phyloP scores from a whole-genome alignment of 2,113 vertebrate species.

The Thunnus maccoyii region DNA sequence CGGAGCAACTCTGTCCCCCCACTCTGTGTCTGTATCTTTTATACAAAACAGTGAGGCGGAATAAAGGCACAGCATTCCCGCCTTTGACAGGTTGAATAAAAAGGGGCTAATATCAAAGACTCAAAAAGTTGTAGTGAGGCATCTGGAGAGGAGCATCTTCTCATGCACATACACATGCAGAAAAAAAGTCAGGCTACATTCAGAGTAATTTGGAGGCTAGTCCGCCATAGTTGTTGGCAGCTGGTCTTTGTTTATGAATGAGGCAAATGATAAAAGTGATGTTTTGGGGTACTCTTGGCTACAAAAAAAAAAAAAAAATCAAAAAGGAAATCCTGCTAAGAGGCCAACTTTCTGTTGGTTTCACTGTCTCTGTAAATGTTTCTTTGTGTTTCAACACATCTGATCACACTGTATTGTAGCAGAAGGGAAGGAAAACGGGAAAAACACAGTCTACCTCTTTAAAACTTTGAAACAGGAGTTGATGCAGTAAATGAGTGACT shows the following conservation, averaged over 20 bases:
- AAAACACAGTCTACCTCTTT: background rate
- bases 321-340: no score
- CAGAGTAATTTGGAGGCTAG: background rate
- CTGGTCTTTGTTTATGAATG: background rate
- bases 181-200: background rate
- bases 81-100: no score
- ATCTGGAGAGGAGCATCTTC: slow-evolving; percentile 8
- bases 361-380: background rate
- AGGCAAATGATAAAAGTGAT: background rate
- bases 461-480: background rate
- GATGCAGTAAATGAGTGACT: background rate
- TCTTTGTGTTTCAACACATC: background rate
- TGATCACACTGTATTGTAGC: background rate
- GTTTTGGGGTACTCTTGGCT: background rate
- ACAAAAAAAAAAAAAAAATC: no score
- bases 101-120: no score
- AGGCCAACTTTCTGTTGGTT: background rate
- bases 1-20: no score
- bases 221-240: background rate
- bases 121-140: background rate
- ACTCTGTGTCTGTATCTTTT: no score
- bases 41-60: no score
- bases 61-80: no score
- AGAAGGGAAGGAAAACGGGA: background rate
- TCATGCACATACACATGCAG: background rate